Percentiles rank a stretch among this genome's conserved stretches.
phyloP scores from a whole-genome alignment of 2,888 invertebrate species.

The Caenorhabditis sinica region DNA sequence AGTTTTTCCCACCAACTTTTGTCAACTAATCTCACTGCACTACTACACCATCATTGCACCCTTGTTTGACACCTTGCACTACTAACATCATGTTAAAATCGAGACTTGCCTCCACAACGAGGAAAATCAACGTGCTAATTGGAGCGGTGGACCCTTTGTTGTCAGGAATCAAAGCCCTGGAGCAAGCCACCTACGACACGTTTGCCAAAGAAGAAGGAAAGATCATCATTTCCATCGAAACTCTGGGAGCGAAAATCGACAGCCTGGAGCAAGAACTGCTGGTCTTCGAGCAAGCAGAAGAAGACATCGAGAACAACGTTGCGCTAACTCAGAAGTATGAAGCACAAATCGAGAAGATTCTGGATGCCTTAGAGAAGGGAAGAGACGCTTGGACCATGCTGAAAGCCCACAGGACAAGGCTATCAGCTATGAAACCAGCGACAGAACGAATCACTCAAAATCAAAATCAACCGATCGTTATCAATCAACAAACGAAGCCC shows the following conservation, averaged over 20 bases:
- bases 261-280: neutral
- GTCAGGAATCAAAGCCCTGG: neutral
- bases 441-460: too few relatives aligned
- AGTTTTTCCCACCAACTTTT: neutral
- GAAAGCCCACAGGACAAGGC: neutral
- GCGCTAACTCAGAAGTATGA: neutral
- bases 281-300: slow-evolving; percentile 6
- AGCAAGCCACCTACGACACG: neutral
- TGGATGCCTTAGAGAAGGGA: slow-evolving; percentile 1
- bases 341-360: neutral
- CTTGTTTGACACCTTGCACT: neutral
- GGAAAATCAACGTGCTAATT: neutral
- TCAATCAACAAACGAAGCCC: neutral
- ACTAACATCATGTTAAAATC: too few relatives aligned
- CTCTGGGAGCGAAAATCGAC: neutral
- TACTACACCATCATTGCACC: neutral
- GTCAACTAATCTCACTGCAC: neutral
- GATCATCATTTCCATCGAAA: neutral
- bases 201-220: slow-evolving; percentile 4
- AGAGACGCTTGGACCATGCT: neutral
- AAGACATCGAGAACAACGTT: neutral
- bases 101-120: neutral
- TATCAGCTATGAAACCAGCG: neutral
- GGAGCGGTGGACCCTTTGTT: neutral
- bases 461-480: neutral